Percentiles rank a stretch among this genome's conserved stretches.
Conservation (phyloP, 1,140 invertebrate genomes). For the Radopholus similis region DNA sequence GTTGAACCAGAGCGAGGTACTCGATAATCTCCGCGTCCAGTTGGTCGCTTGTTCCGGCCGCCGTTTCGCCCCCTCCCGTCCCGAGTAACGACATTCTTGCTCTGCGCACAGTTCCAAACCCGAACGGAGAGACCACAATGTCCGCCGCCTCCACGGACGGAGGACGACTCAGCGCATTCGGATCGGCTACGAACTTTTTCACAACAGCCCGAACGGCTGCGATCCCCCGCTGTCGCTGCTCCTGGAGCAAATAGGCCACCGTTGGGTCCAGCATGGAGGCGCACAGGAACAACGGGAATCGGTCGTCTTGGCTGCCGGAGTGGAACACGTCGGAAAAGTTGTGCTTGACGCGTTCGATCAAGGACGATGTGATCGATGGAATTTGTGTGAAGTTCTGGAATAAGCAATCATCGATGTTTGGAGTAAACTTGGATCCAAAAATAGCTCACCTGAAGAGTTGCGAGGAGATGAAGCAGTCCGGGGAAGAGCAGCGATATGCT, state of each 20-base stretch:
- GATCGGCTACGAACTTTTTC: neutral
- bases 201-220: neutral
- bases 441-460: neutral
- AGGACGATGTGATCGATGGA: neutral
- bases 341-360: neutral
- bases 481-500: neutral
- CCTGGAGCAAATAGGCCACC: neutral
- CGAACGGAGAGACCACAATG: neutral
- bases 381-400: no score
- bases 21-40: neutral
- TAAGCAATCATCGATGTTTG: no score
- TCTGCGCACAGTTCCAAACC: neutral
- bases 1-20: neutral
- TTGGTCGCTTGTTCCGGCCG: neutral
- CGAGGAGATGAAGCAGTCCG: neutral
- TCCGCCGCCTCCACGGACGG: neutral
- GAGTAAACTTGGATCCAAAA: no score
- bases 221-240: neutral
- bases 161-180: neutral
- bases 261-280: neutral
- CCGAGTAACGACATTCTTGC: neutral
- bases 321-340: neutral
- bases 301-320: no score
- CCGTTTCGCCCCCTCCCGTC: neutral
- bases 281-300: neutral